Evolutionary conservation across 2,888 invertebrate species (phyloP), one percentile per base, ranked within the genome.

Genomic region (Cataglyphis livida): DNA sequence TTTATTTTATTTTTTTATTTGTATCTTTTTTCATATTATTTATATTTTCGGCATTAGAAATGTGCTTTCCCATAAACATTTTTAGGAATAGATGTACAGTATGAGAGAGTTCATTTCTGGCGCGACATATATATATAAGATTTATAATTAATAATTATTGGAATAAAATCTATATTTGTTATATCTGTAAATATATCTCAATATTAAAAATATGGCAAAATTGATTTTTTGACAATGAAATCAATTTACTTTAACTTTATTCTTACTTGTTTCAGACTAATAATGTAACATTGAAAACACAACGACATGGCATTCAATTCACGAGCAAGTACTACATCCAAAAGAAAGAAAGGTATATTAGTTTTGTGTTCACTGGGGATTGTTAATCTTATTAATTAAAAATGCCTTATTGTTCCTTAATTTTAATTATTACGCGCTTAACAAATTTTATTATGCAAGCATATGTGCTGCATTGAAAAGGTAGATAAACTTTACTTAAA

Each of bases 251-350:
- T 51, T 6, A 25, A 6, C 0, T 28, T 76, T 65, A n/a, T 57
- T 76, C 44, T n/a, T 64, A 75, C 81, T n/a, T 86, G 85, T 92
- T 92, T 25, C 89, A 93, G 93, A 92, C 91, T 91, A 88, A 93
- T 91, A 91, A 91, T 91, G 91, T 92, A 91, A 91, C 89, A 87
- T 87, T 87, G 83, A 86, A 35, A 35, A 84, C 65, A 76, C 82
- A 66, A 25, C 81, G 57, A 91, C 84, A 93, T 93, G 93, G 92
- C 93, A 84, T 91, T 89, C 84, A 91, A 87, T 87, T 92, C 92
- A 84, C 88, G 90, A 81, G 88, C 88, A 73, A 87, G 86, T 83
- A 83, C 90, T 79, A 88, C 90, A 51, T 90, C 88, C 21, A 92
- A 92, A 88, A 85, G 91, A 85, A 93, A 93, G 91, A 91, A 91